Base-by-base conservation (phyloP, 2,113 vertebrate species). In the Thamnaconus septentrionalis region DNA sequence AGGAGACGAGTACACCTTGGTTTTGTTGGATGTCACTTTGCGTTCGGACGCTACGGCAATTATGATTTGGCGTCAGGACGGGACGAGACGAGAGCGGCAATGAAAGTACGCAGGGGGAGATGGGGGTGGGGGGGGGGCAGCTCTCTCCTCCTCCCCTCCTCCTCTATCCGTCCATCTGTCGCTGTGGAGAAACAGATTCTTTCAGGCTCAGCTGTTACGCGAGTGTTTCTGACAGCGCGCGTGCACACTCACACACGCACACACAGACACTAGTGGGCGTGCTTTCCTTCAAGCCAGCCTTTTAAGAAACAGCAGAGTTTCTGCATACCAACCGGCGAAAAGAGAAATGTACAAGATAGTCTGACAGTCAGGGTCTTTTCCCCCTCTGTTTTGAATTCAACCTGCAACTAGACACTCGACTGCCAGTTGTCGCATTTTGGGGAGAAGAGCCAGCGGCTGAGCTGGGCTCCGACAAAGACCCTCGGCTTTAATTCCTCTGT, bases 141-240 rank as follows among this genome's bases (percentile, higher is more conserved):
- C 53, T 41, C 47, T 31, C 42, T 31, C 40, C 42, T 55, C 52
- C 12, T 47, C 40, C 56, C 6, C 18, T 4, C 40, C 3, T 31
- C 52, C 53, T 18, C 6, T 50, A 48, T 3, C 8, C 47, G n/a
- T 49, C 53, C 60, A 43, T 12, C 53, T 31, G 50, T 47, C 18
- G 43, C 46, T 52, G 12, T 7, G 12, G 48, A 54, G 53, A 54
- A 55, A 65, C 59, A 55, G 48, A 61, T 56, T 70, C 18, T 43
- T 60, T 73, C 70, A 78, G 56, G 10, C n/a, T n/a, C 71, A 71
- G 76, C 67, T 79, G 73, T 66, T 64, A 31, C 55, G 64, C 76
- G 68, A 74, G 49, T 77, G 76, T 70, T 61, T 75, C 64, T 77
- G 76, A 79, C 79, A 72, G 45, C 41, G 48, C 49, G 46, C 4